Conservation (phyloP, 1,140 invertebrate genomes). For the Pomacea maculata region DNA sequence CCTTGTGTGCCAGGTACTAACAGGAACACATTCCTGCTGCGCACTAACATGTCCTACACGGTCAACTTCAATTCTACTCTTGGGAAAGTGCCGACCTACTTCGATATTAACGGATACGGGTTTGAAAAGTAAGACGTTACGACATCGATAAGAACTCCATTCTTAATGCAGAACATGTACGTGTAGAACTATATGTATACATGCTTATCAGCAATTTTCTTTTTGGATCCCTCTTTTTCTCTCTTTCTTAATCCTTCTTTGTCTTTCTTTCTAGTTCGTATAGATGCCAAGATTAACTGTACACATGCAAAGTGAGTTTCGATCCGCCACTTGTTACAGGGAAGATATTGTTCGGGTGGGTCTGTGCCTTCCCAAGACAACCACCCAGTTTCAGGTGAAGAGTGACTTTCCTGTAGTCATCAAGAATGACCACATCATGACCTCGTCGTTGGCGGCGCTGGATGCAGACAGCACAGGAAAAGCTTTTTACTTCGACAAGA, state of each 20-base stretch:
- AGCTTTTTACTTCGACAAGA: constrained; percentile 14
- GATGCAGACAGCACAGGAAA: constrained; percentile 13
- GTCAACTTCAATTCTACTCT: constrained; percentile 5
- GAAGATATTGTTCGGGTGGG: constrained; percentile 3
- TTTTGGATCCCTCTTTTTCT: not conserved
- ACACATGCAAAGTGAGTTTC: no score
- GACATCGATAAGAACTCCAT: not conserved
- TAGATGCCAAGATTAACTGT: no score
- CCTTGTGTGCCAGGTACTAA: constrained; percentile 1
- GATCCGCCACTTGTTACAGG: not conserved
- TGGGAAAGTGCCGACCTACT: not conserved
- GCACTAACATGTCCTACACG: constrained; percentile 9
- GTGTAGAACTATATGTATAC: not conserved
- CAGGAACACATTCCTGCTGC: constrained; percentile 4
- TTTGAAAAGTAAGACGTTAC: not conserved
- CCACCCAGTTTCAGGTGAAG: constrained; percentile 4
- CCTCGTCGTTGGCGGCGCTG: not conserved
- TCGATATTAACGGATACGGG: not conserved
- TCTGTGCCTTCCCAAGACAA: constrained; percentile 15
- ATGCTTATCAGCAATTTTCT: not conserved
- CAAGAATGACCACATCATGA: not conserved
- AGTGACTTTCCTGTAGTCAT: not conserved
- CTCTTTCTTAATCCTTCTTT: not conserved
- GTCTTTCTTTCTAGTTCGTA: not conserved
- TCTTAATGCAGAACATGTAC: not conserved